Percentiles rank a stretch among this genome's conserved stretches.
Evolutionary conservation across 2,797 vertebrate genomes (phyloP).

Genomic region (Sylvia borin): DNA sequence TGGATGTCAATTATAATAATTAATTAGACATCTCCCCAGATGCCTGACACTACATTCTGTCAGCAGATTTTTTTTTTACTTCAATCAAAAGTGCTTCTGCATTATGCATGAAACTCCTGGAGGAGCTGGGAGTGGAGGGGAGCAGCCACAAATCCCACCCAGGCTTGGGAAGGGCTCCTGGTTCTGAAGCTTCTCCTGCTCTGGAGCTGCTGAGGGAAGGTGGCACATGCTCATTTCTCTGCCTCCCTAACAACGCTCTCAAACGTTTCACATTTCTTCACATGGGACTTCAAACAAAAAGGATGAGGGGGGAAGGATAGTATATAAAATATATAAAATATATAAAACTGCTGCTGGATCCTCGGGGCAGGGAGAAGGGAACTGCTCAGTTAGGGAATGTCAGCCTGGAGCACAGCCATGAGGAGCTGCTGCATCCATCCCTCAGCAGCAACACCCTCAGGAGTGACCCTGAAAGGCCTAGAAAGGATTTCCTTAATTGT

Average conservation of each 20-base stretch:
- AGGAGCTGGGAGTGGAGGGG: conserved; percentile 35
- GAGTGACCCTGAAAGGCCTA: neutral
- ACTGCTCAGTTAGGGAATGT: rapidly evolving
- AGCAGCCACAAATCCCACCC: conserved; percentile 17
- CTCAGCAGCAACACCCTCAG: neutral
- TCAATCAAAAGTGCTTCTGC: conserved; percentile 57
- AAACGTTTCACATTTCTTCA: neutral
- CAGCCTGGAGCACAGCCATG: neutral
- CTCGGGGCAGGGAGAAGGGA: neutral
- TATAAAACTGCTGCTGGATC: neutral
- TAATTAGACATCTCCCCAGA: conserved; percentile 67
- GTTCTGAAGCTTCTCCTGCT: neutral
- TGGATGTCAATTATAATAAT: conserved; percentile 68
- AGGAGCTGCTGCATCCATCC: neutral
- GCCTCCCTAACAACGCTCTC: neutral
- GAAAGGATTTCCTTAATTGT: too few relatives aligned
- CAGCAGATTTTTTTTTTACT: conserved; percentile 47
- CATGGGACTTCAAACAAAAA: neutral
- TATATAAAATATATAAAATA: neutral
- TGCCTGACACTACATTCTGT: conserved; percentile 53
- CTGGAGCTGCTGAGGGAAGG: neutral
- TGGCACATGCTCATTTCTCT: neutral
- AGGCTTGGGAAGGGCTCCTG: neutral
- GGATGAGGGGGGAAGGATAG: neutral
- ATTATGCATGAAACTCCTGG: conserved; percentile 56